Evolutionary conservation across 2,113 vertebrate genomes (phyloP).

Genomic region (Gobio gobio): DNA sequence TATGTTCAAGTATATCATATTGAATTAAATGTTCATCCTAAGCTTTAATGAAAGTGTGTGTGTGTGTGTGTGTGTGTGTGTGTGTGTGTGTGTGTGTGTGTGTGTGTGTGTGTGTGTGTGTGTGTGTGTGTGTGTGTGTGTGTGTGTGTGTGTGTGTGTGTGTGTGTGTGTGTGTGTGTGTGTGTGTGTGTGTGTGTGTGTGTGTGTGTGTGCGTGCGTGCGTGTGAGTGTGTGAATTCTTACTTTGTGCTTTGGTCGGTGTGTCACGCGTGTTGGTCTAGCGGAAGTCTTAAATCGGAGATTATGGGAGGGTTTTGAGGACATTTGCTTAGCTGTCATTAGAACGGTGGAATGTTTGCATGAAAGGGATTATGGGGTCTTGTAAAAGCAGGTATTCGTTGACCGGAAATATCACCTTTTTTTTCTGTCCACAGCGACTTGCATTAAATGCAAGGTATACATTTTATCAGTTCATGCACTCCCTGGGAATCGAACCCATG

Average conservation of each 20-base stretch:
- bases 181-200: neutral
- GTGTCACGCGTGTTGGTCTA: neutral
- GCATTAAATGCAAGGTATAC: too few relatives aligned
- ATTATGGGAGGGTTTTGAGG: slow-evolving; percentile 26
- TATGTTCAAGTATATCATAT: slow-evolving; percentile 1
- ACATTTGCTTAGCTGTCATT: slow-evolving; percentile 22
- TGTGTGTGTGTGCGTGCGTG: neutral
- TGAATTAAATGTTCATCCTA: neutral
- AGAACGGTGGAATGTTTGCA: slow-evolving; percentile 31
- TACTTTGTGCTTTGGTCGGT: neutral
- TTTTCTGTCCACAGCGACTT: neutral
- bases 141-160: neutral
- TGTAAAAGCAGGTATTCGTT: neutral
- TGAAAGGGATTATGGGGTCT: slow-evolving; percentile 10
- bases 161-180: neutral
- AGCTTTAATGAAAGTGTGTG: neutral
- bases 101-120: neutral
- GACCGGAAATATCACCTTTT: neutral
- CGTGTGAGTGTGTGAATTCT: neutral
- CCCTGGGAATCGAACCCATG: neutral
- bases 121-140: neutral
- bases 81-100: neutral
- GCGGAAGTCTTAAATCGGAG: slow-evolving; percentile 18
- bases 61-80: neutral
- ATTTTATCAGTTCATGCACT: neutral